Conservation (phyloP, 1,140 invertebrate species). For the Sinella curviseta region DNA sequence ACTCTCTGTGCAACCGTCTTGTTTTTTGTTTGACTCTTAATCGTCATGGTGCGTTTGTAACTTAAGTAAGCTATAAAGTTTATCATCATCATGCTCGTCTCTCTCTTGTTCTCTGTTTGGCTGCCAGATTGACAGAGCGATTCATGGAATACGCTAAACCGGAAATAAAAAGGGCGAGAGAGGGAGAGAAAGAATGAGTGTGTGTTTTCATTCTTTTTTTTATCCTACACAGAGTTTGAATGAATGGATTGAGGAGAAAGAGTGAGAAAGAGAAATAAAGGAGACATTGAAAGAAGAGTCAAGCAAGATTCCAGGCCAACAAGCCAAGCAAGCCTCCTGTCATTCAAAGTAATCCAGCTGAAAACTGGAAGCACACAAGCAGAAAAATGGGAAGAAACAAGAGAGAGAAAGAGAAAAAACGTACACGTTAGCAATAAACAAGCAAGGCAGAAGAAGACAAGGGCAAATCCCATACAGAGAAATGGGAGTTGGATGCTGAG, state of each 20-base stretch:
- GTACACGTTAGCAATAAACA: background rate
- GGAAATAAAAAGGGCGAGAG: background rate
- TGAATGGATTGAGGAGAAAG: background rate
- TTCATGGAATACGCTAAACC: too few species aligned
- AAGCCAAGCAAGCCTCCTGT: slow-evolving; percentile 7
- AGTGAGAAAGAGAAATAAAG: background rate
- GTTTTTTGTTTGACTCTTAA: background rate
- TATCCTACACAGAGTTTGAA: too few species aligned
- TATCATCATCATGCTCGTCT: background rate
- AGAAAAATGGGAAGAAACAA: background rate
- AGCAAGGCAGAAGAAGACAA: too few species aligned
- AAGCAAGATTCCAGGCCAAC: background rate
- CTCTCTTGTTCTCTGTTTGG: background rate
- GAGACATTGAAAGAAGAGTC: background rate
- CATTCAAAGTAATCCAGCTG: slow-evolving; percentile 23
- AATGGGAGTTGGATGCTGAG: too few species aligned
- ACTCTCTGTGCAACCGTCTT: too few species aligned
- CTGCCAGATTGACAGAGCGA: too few species aligned
- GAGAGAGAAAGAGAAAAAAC: background rate
- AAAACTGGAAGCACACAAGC: slow-evolving; percentile 20
- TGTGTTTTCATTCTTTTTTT: too few species aligned
- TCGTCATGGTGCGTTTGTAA: background rate
- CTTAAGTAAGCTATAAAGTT: background rate
- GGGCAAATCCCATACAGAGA: background rate
- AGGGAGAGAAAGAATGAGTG: background rate